Percentiles rank a stretch among this genome's conserved stretches.
phyloP scores from a whole-genome alignment of 2,888 invertebrate species.

The Falcaria lacertinaria region DNA sequence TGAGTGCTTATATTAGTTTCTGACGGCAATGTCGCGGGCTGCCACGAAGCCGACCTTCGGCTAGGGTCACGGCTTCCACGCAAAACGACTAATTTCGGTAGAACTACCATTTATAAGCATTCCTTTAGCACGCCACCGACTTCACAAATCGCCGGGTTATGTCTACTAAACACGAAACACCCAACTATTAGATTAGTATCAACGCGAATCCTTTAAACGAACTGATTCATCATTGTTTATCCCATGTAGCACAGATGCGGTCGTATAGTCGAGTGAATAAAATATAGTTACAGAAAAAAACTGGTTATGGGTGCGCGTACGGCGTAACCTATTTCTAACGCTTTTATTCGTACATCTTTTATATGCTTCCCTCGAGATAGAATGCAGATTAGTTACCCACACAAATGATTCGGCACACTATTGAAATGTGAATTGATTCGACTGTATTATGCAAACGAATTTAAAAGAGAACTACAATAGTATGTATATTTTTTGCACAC shows the following conservation, averaged over 20 bases:
- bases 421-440: neutral
- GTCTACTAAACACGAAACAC: slow-evolving; percentile 32
- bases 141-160: slow-evolving; percentile 30
- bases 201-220: slow-evolving; percentile 3
- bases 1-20: slow-evolving; percentile 18
- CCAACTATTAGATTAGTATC: slow-evolving; percentile 14
- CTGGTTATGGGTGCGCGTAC: slow-evolving; percentile 7
- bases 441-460: neutral
- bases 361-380: slow-evolving; percentile 5
- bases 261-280: slow-evolving; percentile 14
- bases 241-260: slow-evolving; percentile 16
- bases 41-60: slow-evolving; percentile 59
- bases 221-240: slow-evolving; percentile 11
- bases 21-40: slow-evolving; percentile 47
- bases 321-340: slow-evolving; percentile 6
- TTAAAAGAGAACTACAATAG: neutral
- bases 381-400: slow-evolving; percentile 4
- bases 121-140: slow-evolving; percentile 47
- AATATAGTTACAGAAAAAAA: slow-evolving; percentile 12
- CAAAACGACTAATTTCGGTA: slow-evolving; percentile 47
- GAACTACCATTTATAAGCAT: slow-evolving; percentile 33
- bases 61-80: slow-evolving; percentile 51
- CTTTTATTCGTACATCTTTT: slow-evolving; percentile 3
- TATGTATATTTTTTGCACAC: neutral
- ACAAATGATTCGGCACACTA: neutral